These are phyloP conservation scores for Aphis gossypii DNA, from an alignment of 1,140 invertebrate genomes.

Conservation along the genomic window DNA sequence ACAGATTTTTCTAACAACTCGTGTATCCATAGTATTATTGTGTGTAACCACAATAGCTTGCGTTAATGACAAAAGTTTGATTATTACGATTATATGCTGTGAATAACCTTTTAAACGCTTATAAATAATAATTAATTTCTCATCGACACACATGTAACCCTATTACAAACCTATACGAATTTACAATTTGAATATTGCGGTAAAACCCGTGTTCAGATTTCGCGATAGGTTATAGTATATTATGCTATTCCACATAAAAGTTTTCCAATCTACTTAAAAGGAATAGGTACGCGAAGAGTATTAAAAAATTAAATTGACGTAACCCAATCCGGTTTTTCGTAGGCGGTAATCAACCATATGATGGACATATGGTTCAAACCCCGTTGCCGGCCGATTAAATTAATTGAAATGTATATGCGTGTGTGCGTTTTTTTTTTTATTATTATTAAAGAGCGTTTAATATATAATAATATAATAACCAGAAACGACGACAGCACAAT, in stretches of 20 bases:
- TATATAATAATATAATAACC: not conserved
- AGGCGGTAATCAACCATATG: constrained; percentile 6
- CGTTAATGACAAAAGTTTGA: not conserved
- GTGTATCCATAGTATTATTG: not conserved
- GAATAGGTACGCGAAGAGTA: not conserved
- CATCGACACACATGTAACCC: not conserved
- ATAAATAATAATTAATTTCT: not conserved
- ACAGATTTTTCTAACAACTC: constrained; percentile 19
- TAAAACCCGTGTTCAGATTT: not conserved
- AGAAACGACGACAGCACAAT: not conserved
- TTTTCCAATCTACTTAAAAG: constrained; percentile 1
- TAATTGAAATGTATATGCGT: constrained; percentile 41
- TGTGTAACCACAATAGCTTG: not conserved
- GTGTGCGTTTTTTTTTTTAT: not conserved
- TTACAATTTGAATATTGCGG: not conserved
- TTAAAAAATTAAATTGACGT: not conserved
- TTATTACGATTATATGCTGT: not conserved
- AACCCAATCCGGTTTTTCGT: not conserved
- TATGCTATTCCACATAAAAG: not conserved
- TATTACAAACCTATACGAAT: not conserved
- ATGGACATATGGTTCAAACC: not conserved
- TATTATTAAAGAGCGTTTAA: constrained; percentile 14
- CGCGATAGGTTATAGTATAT: not conserved
- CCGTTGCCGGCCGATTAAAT: not conserved
- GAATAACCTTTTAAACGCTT: too few relatives aligned